Evolutionary conservation across 2,888 invertebrate genomes (phyloP).

Genomic region (Camponotus fellah): DNA sequence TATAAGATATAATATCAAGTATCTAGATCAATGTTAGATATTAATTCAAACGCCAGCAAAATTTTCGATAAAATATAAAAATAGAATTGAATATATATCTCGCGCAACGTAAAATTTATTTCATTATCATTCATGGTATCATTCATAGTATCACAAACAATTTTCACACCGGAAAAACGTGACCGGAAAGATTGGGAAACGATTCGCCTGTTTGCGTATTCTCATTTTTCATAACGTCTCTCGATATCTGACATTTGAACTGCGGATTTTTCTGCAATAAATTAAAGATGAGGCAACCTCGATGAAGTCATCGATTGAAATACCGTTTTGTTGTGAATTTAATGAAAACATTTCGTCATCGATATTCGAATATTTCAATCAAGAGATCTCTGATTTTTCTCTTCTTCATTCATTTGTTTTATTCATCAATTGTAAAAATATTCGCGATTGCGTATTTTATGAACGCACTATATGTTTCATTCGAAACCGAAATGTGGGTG

Average conservation of each 20-base stretch:
- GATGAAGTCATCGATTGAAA: slow-evolving; percentile 18
- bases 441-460: neutral
- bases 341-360: slow-evolving; percentile 11
- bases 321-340: slow-evolving; percentile 5
- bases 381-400: neutral
- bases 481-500: neutral
- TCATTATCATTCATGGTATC: neutral
- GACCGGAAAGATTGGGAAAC: slow-evolving; percentile 8
- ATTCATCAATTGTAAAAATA: neutral
- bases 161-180: slow-evolving; percentile 19
- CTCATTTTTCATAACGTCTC: neutral
- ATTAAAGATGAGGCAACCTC: slow-evolving; percentile 23
- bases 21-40: neutral
- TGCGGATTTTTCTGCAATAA: neutral
- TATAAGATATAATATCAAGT: neutral
- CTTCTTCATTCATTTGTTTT: neutral
- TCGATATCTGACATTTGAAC: slow-evolving; percentile 35
- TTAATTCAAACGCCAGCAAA: neutral
- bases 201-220: neutral
- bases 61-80: neutral
- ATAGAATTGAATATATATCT: neutral
- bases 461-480: neutral
- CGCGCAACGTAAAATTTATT: neutral
- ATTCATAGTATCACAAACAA: too few species aligned
- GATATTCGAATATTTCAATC: neutral